Conservation (phyloP, 2,113 vertebrate genomes). For the Pluvianellus socialis region DNA sequence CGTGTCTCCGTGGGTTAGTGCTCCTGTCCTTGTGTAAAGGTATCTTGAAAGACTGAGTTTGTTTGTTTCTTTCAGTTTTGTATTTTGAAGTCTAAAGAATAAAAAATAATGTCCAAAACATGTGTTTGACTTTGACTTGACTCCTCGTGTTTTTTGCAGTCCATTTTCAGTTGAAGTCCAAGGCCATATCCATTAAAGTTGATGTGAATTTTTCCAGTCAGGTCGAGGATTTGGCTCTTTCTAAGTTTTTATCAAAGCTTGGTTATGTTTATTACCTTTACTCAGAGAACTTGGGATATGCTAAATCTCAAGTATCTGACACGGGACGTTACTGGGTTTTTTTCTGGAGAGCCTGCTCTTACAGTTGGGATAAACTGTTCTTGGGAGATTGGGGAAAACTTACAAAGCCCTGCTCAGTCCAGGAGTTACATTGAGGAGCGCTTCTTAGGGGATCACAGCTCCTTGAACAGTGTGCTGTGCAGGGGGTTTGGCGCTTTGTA, state of each 20-base stretch:
- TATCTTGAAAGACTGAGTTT: background rate
- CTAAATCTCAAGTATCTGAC: background rate
- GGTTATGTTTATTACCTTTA: background rate
- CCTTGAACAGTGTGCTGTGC: background rate
- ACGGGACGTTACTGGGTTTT: fast-evolving
- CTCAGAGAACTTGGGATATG: background rate
- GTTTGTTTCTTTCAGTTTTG: background rate
- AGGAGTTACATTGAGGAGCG: background rate
- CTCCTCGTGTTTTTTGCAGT: background rate
- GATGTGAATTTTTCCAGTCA: background rate
- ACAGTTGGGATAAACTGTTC: background rate
- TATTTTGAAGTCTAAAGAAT: background rate
- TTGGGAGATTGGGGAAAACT: background rate
- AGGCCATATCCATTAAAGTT: background rate
- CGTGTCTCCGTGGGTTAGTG: background rate
- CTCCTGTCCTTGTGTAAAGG: background rate
- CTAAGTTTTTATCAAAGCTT: background rate
- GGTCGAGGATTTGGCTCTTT: background rate
- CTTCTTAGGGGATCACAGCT: background rate
- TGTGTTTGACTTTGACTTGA: background rate
- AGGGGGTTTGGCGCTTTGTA: fast-evolving
- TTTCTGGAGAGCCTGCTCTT: background rate
- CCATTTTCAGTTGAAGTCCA: background rate
- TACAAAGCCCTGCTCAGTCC: fast-evolving
- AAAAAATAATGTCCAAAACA: background rate